Conservation (phyloP, 1,140 invertebrate species). For the Nephila pilipes region DNA sequence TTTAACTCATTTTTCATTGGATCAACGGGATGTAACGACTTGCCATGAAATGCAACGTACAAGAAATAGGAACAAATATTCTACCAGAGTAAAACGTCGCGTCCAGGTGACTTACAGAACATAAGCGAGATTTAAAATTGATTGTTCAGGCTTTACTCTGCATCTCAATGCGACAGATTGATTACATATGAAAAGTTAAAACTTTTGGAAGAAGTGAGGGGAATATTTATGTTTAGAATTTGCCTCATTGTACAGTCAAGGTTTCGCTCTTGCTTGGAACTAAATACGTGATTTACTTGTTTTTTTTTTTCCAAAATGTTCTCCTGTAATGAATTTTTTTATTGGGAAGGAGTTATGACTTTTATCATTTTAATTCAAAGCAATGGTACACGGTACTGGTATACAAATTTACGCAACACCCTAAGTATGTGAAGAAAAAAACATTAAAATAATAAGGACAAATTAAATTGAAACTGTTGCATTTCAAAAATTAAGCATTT, state of each 20-base stretch:
- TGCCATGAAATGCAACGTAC: background rate
- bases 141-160: background rate
- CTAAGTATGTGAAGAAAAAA: no score
- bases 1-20: slow-evolving; percentile 25
- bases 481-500: no score
- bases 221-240: background rate
- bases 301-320: background rate
- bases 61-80: background rate
- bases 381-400: background rate
- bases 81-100: background rate
- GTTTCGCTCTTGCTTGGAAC: no score
- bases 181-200: background rate
- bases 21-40: background rate
- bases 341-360: background rate
- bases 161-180: background rate
- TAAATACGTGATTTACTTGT: background rate
- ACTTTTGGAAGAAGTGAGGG: background rate
- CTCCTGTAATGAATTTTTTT: background rate
- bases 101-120: background rate
- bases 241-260: no score
- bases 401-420: no score
- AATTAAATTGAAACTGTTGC: no score
- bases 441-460: no score
- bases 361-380: background rate
- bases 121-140: background rate